Evolutionary conservation across 2,888 invertebrate genomes (phyloP).

Genomic region (Philereme vetulata): DNA sequence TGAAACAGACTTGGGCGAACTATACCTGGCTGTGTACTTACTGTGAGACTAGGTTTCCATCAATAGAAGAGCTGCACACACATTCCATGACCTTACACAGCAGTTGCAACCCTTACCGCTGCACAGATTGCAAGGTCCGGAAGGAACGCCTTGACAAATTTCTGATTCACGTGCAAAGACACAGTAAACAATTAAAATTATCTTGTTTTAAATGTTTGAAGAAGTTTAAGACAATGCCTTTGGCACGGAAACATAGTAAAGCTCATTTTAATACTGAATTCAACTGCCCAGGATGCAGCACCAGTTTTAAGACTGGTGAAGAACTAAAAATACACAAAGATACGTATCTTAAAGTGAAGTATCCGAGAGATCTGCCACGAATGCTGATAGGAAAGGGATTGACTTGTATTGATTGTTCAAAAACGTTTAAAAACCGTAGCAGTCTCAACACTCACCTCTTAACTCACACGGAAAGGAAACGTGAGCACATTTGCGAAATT

Average conservation of each 20-base stretch:
- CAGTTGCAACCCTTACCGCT: slow-evolving; percentile 85
- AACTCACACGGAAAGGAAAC: slow-evolving; percentile 28
- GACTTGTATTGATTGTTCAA: slow-evolving; percentile 18
- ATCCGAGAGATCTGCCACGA: not conserved
- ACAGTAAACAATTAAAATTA: slow-evolving; percentile 82
- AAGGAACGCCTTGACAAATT: slow-evolving; percentile 58
- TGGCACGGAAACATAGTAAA: slow-evolving; percentile 34
- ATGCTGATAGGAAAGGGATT: not conserved
- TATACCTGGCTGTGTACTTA: slow-evolving; percentile 64
- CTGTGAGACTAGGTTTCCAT: slow-evolving; percentile 60
- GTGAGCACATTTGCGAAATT: slow-evolving; percentile 82
- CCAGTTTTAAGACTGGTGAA: slow-evolving; percentile 8
- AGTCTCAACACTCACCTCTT: not conserved
- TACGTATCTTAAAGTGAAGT: slow-evolving; percentile 8
- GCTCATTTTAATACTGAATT: slow-evolving; percentile 5
- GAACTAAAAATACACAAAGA: slow-evolving; percentile 13
- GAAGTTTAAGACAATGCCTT: slow-evolving; percentile 45
- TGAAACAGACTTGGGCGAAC: slow-evolving; percentile 62
- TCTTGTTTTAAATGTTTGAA: slow-evolving; percentile 62
- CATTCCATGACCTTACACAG: slow-evolving; percentile 85
- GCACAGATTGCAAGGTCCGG: slow-evolving; percentile 82
- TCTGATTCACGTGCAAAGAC: slow-evolving; percentile 82
- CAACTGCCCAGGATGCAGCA: slow-evolving; percentile 17
- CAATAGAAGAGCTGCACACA: slow-evolving; percentile 67
- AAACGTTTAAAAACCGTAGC: slow-evolving; percentile 13